Base-by-base conservation (phyloP, 1,140 invertebrate genomes). In the Pinna nobilis region DNA sequence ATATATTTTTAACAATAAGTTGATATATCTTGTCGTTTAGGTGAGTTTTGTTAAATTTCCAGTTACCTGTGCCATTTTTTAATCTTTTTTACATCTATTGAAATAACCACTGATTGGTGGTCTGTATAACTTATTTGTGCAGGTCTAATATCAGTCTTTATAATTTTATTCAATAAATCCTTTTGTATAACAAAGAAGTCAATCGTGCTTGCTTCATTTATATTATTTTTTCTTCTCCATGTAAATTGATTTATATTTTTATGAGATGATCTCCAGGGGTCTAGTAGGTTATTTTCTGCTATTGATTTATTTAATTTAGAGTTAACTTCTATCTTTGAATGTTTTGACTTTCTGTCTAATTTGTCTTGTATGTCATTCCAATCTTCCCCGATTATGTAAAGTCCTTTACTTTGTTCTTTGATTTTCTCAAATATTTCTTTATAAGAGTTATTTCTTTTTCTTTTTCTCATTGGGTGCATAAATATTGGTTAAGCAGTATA, bases 191-290 rank as follows among this genome's bases (percentile, higher is more conserved):
- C 6, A 37, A 67, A 67, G 37, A 32, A 67, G 25, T 67, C 49
- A 35, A 53, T 67, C 55, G 30, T 51, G 28, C 25, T 53, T 20
- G 64, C 28, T 37, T 67, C 64, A 20, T 13, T 53, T 53, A 13
- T 67, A 20, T 67, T n/a, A n/a, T n/a, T n/a, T 67, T 67, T 53
- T 37, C 49, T 51, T 30, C 50, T 35, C 64, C 50, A 67, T n/a
- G 64, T 67, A 55, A 20, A 67, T 53, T 67, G 64, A 15, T 7
- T 33, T 20, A 4, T n/a, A n/a, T n/a, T n/a, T n/a, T n/a, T n/a
- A n/a, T n/a, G n/a, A n/a, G n/a, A n/a, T n/a, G n/a, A n/a, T 25
- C 50, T 33, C 64, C 47, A 67, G 20, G 47, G 18, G 39, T 67
- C 64, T n/a, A n/a, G 20, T 37, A 67, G 13, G 0, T 67, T 51